Evolutionary conservation across 1,140 invertebrate species (phyloP), one percentile per base, ranked within the genome.

Genomic region (Brachionus rotundiformis): DNA sequence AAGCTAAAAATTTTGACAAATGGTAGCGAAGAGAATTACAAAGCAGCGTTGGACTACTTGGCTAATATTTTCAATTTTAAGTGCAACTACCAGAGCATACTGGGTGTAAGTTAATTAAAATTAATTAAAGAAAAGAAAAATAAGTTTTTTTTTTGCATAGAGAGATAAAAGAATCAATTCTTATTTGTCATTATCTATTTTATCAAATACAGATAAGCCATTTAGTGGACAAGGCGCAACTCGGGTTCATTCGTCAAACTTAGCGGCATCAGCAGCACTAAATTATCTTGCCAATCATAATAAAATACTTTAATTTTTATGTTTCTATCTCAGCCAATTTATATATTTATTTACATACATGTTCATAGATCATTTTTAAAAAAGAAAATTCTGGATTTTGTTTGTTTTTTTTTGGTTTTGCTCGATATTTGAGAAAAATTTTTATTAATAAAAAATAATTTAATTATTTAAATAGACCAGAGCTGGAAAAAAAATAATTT

Each of bases 171-270:
- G 36, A 23, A 25, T 73, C 3, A 73, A 73, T 44, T 44, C 68
- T 10, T 73, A 73, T 73, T 44, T 73, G 11, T 41, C 68, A 13
- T 44, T 73, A 23, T 73, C 68, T 39, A 73, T 73, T 16, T 29
- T 73, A 16, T 25, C 68, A 8, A 25, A 73, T 19, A 73, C 39
- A 44, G 68, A 73, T 13, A 73, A 73, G 13, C 68, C 68, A 3
- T 73, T 73, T 73, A 73, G 68, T 47, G 68, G 68, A 27, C 68
- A 73, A 73, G 68, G 68, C 4, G 36, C 36, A 27, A 73, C 68
- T 31, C 13, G 23, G 19, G 36, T 73, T 3, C 36, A 73, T 2
- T 73, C 68, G 25, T 73, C 68, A 25, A 73, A 73, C 44, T 8
- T 41, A 8, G 68, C 68, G 2, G 68, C 68, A 13, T 10, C 41